phyloP scores from a whole-genome alignment of 2,113 vertebrate species.

The Otus sunia region DNA sequence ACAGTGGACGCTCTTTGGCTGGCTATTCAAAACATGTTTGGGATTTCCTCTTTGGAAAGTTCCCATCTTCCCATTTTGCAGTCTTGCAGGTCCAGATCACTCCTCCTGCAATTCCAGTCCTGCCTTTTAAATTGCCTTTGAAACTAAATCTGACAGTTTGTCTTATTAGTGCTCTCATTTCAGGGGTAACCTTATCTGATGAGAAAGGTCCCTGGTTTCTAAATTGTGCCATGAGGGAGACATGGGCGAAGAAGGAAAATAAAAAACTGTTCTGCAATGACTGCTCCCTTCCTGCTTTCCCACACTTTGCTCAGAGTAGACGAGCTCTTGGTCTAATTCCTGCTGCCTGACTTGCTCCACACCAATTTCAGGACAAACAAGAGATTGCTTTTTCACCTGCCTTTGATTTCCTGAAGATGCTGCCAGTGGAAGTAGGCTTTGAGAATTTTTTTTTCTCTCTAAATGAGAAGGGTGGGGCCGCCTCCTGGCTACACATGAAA shows the following conservation, averaged over 20 bases:
- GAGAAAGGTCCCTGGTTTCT: constrained; percentile 25
- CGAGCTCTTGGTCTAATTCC: constrained; percentile 26
- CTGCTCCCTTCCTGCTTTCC: constrained; percentile 27
- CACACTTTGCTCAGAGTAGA: constrained; percentile 16
- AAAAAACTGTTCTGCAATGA: neutral
- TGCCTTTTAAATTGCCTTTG: constrained; percentile 7
- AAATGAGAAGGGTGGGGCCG: constrained; percentile 39
- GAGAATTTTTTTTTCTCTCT: neutral
- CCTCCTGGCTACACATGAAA: neutral
- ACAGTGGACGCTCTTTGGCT: neutral
- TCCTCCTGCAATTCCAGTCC: neutral
- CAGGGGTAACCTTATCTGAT: constrained; percentile 18
- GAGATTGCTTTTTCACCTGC: constrained; percentile 31
- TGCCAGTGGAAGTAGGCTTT: neutral
- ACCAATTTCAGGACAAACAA: constrained; percentile 39
- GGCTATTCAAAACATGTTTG: neutral
- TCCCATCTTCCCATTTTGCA: constrained; percentile 8
- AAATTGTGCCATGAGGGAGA: neutral
- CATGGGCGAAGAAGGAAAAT: neutral
- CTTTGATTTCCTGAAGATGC: constrained; percentile 30
- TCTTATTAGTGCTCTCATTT: constrained; percentile 5
- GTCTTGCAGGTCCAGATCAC: neutral
- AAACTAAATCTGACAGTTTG: neutral
- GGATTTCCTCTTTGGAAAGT: constrained; percentile 48
- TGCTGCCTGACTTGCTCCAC: constrained; percentile 37